These are phyloP conservation scores for Pyrgus malvae DNA, from an alignment of 2,888 invertebrate species.

Conservation along the genomic window DNA sequence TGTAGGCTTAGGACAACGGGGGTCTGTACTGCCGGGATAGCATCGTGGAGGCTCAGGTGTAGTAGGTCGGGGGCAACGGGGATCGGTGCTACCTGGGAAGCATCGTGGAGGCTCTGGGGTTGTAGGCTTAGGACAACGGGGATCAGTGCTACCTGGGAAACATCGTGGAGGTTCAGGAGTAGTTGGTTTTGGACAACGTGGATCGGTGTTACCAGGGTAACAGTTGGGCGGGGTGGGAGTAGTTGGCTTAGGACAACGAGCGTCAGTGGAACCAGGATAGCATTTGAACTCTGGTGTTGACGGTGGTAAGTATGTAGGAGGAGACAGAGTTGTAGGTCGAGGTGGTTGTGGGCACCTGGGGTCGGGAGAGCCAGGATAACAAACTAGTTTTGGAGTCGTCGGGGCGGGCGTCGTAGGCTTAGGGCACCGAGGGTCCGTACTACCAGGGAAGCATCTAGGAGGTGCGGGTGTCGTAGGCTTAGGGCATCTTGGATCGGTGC, in stretches of 20 bases:
- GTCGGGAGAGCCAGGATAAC: constrained; percentile 40
- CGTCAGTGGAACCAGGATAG: constrained; percentile 43
- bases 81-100: constrained; percentile 44
- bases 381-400: constrained; percentile 10
- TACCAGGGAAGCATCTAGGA: constrained; percentile 41
- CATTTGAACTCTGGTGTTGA: constrained; percentile 37
- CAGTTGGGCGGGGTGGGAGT: constrained; percentile 40
- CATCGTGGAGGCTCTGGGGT: constrained; percentile 39
- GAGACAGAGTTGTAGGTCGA: constrained; percentile 9
- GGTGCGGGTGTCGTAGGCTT: constrained; percentile 32
- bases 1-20: constrained; percentile 39
- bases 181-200: constrained; percentile 45
- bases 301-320: constrained; percentile 35
- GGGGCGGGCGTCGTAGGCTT: constrained; percentile 29
- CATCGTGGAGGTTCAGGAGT: too few relatives aligned
- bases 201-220: too few relatives aligned
- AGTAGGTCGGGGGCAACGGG: constrained; percentile 46
- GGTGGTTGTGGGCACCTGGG: constrained; percentile 34
- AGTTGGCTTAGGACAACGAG: constrained; percentile 38
- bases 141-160: too few relatives aligned
- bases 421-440: constrained; percentile 41
- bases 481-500: constrained; percentile 30
- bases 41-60: constrained; percentile 47
- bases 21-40: constrained; percentile 53
- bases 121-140: constrained; percentile 46